Conservation (phyloP, 30 jellyfish, hydroid and myxozoan genomes). For the Pelagia noctiluca region DNA sequence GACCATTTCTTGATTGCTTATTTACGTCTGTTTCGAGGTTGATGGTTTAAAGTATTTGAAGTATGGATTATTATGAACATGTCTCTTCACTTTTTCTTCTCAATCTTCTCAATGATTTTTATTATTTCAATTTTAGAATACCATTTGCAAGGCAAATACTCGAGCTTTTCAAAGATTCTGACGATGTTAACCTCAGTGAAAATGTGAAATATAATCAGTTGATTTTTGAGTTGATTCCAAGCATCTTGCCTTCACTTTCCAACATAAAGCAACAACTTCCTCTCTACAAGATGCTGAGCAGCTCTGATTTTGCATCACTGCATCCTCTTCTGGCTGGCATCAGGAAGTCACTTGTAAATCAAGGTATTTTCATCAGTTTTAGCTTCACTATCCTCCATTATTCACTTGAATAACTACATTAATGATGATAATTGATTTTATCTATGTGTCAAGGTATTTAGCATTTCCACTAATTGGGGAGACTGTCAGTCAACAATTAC, state of each 20-base stretch:
- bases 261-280: slow-evolving; percentile 12
- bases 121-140: slow-evolving; percentile 23
- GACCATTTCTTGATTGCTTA: too few species aligned
- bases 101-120: too few species aligned
- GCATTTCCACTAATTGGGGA: too few species aligned
- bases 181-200: background rate
- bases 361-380: slow-evolving; percentile 44
- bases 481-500: too few species aligned
- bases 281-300: background rate
- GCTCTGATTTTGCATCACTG: slow-evolving; percentile 23
- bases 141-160: slow-evolving; percentile 21
- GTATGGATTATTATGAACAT: too few species aligned
- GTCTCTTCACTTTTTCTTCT: too few species aligned
- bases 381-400: background rate
- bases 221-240: slow-evolving; percentile 11
- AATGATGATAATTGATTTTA: background rate
- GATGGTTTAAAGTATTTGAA: too few species aligned
- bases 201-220: background rate
- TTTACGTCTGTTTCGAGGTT: too few species aligned
- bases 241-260: slow-evolving; percentile 24
- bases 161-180: slow-evolving; percentile 26
- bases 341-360: background rate
- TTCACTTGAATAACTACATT: background rate
- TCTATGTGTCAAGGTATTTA: too few species aligned
- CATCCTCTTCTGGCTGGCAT: slow-evolving; percentile 40